These are phyloP conservation scores for Diorhabda sublineata DNA, from an alignment of 1,140 invertebrate genomes.

Conservation along the genomic window DNA sequence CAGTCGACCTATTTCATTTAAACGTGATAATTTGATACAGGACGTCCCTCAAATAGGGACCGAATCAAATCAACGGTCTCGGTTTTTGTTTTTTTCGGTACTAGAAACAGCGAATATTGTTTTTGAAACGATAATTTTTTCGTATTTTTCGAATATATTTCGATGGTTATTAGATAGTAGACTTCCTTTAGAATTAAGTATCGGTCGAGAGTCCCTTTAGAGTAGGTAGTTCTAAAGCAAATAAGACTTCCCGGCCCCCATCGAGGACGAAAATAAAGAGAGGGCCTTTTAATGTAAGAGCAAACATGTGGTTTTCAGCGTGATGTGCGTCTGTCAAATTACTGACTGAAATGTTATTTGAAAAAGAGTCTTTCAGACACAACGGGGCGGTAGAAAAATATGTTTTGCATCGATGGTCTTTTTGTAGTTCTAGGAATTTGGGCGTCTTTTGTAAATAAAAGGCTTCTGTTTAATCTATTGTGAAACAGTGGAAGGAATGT, in stretches of 20 bases:
- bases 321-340: conserved; percentile 10
- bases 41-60: too few species aligned
- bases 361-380: conserved; percentile 5
- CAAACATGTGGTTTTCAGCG: conserved; percentile 19
- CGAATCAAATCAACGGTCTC: too few species aligned
- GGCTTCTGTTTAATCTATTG: background rate
- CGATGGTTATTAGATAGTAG: background rate
- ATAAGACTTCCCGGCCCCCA: conserved; percentile 6
- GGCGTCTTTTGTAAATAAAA: background rate
- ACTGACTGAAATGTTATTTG: conserved; percentile 3
- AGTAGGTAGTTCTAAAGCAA: background rate
- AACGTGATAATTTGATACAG: too few species aligned
- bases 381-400: background rate
- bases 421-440: background rate
- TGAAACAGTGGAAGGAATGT: background rate
- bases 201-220: background rate
- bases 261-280: conserved; percentile 1
- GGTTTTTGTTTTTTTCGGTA: too few species aligned
- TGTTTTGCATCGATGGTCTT: conserved; percentile 1
- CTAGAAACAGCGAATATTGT: too few species aligned
- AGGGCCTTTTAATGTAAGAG: conserved; percentile 20
- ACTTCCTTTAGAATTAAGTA: background rate
- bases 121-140: too few species aligned
- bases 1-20: too few species aligned
- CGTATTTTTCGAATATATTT: too few species aligned